These are phyloP conservation scores for Tragelaphus buxtoni DNA, from an alignment of 2,113 vertebrate species.

Conservation along the genomic window DNA sequence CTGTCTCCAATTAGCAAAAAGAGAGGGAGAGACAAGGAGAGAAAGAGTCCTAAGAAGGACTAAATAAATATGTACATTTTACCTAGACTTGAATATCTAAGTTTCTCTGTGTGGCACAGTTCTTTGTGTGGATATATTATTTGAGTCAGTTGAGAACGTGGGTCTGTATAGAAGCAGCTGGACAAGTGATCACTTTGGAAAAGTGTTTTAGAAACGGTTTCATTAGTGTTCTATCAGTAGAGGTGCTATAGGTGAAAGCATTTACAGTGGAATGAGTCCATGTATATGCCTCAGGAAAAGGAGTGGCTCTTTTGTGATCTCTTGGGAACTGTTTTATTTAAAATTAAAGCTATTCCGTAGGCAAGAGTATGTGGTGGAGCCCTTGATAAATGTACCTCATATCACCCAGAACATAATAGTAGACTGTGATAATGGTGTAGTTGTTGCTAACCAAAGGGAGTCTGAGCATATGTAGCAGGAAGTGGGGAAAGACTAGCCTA, in stretches of 20 bases:
- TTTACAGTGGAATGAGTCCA: background rate
- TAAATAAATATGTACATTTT: background rate
- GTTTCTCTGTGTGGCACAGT: background rate
- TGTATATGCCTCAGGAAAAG: background rate
- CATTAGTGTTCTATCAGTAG: background rate
- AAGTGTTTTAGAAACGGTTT: background rate
- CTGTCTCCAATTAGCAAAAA: background rate
- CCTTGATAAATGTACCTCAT: background rate
- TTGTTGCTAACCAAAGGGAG: background rate
- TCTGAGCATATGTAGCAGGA: background rate
- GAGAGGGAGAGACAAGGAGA: background rate
- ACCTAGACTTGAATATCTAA: background rate
- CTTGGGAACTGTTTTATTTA: background rate
- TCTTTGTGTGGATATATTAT: background rate
- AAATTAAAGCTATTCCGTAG: background rate
- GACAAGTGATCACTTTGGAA: background rate
- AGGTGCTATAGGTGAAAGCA: background rate
- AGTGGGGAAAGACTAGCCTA: background rate
- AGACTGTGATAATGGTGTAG: background rate
- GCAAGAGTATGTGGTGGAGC: background rate
- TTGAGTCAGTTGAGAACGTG: background rate
- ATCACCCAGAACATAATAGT: background rate
- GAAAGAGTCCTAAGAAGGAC: background rate
- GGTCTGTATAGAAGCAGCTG: background rate
- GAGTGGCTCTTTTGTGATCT: background rate